Percentiles rank a stretch among this genome's conserved stretches.
These are phyloP conservation scores for Fissipunctia ypsillon DNA, from an alignment of 2,888 invertebrate genomes.

Conservation along the genomic window DNA sequence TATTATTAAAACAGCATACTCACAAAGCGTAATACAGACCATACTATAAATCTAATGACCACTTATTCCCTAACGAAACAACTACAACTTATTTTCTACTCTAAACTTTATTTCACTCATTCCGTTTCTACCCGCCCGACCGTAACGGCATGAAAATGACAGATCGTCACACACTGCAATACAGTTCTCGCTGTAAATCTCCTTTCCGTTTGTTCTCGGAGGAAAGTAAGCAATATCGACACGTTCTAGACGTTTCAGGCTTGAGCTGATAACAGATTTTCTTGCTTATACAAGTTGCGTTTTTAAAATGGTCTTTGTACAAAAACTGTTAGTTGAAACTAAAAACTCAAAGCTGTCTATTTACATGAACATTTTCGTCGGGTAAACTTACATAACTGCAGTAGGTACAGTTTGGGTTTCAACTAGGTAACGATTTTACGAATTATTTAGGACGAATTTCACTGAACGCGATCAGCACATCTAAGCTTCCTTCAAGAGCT, in stretches of 20 bases:
- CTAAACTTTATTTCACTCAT: conserved; percentile 24
- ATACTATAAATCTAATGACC: conserved; percentile 26
- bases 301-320: conserved; percentile 5
- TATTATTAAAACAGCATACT: neutral
- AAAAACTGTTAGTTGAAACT: conserved; percentile 6
- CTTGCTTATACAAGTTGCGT: neutral
- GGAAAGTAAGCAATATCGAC: conserved; percentile 39
- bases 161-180: conserved; percentile 27
- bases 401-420: neutral
- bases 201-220: conserved; percentile 29
- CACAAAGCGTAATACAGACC: neutral
- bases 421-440: neutral
- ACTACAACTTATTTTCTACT: conserved; percentile 9
- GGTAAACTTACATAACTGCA: neutral
- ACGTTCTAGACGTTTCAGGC: conserved; percentile 26
- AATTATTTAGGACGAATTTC: neutral
- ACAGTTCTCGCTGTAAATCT: conserved; percentile 33
- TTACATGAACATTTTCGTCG: neutral
- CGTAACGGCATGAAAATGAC: conserved; percentile 49
- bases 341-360: conserved; percentile 4
- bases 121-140: conserved; percentile 3
- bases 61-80: conserved; percentile 16
- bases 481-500: too few relatives aligned
- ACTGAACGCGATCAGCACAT: neutral
- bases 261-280: conserved; percentile 11